Percentiles rank a stretch among this genome's conserved stretches.
phyloP scores from a whole-genome alignment of 2,797 vertebrate genomes.

The Clangula hyemalis region DNA sequence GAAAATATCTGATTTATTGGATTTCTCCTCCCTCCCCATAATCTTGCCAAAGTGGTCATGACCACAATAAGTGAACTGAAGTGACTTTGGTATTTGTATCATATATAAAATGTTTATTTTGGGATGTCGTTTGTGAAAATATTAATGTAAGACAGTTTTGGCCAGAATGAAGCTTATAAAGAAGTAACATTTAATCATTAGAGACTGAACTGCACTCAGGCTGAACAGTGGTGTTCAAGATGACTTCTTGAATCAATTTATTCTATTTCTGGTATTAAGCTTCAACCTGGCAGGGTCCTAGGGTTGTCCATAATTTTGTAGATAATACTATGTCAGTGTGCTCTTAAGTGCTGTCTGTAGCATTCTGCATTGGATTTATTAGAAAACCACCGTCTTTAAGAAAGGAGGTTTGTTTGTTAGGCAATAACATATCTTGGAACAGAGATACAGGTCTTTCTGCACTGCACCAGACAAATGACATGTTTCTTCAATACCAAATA shows the following conservation, averaged over 20 bases:
- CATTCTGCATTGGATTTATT: conserved; percentile 31
- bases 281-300: conserved; percentile 36
- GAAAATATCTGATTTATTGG: conserved; percentile 74
- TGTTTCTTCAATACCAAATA: background rate
- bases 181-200: conserved; percentile 54
- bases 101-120: conserved; percentile 72
- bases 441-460: background rate
- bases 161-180: conserved; percentile 64
- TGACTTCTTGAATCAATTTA: conserved; percentile 70
- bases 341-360: conserved; percentile 31
- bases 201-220: conserved; percentile 26
- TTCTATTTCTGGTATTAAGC: conserved; percentile 71
- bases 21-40: conserved; percentile 61
- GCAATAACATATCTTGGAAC: background rate
- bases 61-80: conserved; percentile 74
- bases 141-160: conserved; percentile 65
- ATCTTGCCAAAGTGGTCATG: conserved; percentile 71
- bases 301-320: conserved; percentile 34
- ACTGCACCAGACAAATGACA: background rate
- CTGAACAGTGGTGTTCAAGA: conserved; percentile 47
- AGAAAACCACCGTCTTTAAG: conserved; percentile 4
- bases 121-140: conserved; percentile 70
- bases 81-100: conserved; percentile 72
- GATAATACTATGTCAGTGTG: conserved; percentile 3
- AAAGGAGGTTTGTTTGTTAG: background rate